These are phyloP conservation scores for Chloropsis hardwickii DNA, from an alignment of 2,113 vertebrate genomes.

Conservation along the genomic window DNA sequence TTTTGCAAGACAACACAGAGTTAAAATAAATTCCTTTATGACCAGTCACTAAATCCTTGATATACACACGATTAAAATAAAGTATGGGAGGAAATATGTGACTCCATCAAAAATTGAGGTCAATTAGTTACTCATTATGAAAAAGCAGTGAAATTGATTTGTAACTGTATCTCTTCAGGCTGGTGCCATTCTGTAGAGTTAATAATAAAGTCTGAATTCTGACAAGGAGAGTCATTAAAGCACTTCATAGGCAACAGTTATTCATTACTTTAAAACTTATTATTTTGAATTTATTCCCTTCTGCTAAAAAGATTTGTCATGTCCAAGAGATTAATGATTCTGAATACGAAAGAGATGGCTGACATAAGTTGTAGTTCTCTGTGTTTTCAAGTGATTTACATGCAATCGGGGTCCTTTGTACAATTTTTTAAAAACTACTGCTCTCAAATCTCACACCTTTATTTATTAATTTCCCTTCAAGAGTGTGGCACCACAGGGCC, in stretches of 20 bases:
- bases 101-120: constrained; percentile 72
- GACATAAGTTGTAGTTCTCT: constrained; percentile 47
- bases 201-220: constrained; percentile 79
- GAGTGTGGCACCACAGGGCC: not conserved
- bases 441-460: not conserved
- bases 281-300: constrained; percentile 71
- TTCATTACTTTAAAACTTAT: constrained; percentile 72
- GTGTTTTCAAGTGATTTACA: constrained; percentile 59
- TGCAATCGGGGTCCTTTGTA: not conserved
- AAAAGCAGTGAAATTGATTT: constrained; percentile 76
- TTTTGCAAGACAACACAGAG: constrained; percentile 29
- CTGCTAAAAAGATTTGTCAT: constrained; percentile 69
- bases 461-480: constrained; percentile 12
- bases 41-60: constrained; percentile 52
- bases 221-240: constrained; percentile 73
- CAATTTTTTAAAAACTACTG: not conserved
- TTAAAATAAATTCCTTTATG: constrained; percentile 66
- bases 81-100: constrained; percentile 63
- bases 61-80: constrained; percentile 68
- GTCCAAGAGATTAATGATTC: constrained; percentile 70
- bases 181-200: constrained; percentile 64
- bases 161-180: constrained; percentile 65
- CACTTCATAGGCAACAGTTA: constrained; percentile 65
- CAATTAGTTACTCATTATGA: constrained; percentile 77
- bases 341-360: constrained; percentile 53